Percentiles rank a stretch among this genome's conserved stretches.
phyloP scores from a whole-genome alignment of 2,888 invertebrate species.

The Arrhopalites spinosus region DNA sequence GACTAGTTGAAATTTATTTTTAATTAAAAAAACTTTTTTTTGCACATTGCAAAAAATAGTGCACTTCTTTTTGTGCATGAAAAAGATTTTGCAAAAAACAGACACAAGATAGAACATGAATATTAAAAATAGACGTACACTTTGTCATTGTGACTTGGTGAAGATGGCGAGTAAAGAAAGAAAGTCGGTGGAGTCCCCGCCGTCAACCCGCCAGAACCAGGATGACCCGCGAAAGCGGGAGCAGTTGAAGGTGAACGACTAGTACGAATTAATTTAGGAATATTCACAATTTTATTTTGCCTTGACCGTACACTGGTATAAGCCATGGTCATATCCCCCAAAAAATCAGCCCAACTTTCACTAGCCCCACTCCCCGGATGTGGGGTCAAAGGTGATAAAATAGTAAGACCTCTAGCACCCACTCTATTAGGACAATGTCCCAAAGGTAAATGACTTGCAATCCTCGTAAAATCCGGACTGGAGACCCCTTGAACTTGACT shows the following conservation, averaged over 20 bases:
- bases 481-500: background rate
- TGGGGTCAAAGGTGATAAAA: constrained; percentile 19
- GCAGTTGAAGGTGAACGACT: constrained; percentile 3
- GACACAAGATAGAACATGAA: no score
- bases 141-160: no score
- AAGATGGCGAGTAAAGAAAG: constrained; percentile 19
- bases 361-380: background rate
- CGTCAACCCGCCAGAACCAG: background rate
- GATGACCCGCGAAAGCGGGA: background rate
- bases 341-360: background rate
- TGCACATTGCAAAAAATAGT: no score
- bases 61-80: no score
- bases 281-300: constrained; percentile 29
- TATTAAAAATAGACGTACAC: no score
- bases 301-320: constrained; percentile 30
- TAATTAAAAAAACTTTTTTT: no score
- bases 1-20: no score
- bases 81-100: no score
- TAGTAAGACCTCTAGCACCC: constrained; percentile 20
- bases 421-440: background rate
- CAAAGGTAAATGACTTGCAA: constrained; percentile 12
- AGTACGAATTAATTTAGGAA: constrained; percentile 28
- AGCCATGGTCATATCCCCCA: constrained; percentile 33
- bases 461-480: constrained; percentile 16
- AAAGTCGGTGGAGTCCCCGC: background rate